Evolutionary conservation across 2,888 invertebrate genomes (phyloP).

Genomic region (Drosophila emarginata): DNA sequence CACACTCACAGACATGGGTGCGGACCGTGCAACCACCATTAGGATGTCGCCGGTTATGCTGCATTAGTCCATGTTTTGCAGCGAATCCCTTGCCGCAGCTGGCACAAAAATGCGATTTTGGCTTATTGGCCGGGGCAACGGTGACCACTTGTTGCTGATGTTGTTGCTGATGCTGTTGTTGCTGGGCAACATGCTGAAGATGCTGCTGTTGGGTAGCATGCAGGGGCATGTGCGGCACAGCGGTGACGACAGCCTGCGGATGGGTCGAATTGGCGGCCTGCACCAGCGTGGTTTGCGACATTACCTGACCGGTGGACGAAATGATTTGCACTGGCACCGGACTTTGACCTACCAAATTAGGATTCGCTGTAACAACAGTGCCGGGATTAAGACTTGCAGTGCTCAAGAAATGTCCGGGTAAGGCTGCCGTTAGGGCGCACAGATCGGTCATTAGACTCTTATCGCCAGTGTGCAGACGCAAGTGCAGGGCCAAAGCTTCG

Average conservation of each 20-base stretch:
- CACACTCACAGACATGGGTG: conserved; percentile 91
- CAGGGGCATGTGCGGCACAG: conserved; percentile 78
- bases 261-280: conserved; percentile 81
- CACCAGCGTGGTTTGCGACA: conserved; percentile 82
- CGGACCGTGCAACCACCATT: conserved; percentile 91
- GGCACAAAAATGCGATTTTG: conserved; percentile 90
- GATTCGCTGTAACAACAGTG: conserved; percentile 82
- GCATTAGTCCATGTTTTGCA: conserved; percentile 91
- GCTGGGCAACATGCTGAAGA: conserved; percentile 70
- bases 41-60: conserved; percentile 90
- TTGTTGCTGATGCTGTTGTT: conserved; percentile 67
- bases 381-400: conserved; percentile 81
- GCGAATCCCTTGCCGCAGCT: conserved; percentile 92
- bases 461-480: conserved; percentile 91
- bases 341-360: conserved; percentile 81
- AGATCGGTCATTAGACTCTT: conserved; percentile 91
- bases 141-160: conserved; percentile 77
- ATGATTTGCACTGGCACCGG: conserved; percentile 83
- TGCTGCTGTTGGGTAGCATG: conserved; percentile 83
- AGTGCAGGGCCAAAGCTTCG: conserved; percentile 90
- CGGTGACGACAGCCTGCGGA: conserved; percentile 80
- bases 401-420: conserved; percentile 86
- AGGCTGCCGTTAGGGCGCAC: conserved; percentile 90
- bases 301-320: conserved; percentile 83
- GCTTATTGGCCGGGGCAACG: conserved; percentile 83